A percentile compares a stretch with the other conserved stretches of the same genome.
Evolutionary conservation across 2,113 vertebrate genomes (phyloP).

Genomic region (Xiphophorus couchianus): DNA sequence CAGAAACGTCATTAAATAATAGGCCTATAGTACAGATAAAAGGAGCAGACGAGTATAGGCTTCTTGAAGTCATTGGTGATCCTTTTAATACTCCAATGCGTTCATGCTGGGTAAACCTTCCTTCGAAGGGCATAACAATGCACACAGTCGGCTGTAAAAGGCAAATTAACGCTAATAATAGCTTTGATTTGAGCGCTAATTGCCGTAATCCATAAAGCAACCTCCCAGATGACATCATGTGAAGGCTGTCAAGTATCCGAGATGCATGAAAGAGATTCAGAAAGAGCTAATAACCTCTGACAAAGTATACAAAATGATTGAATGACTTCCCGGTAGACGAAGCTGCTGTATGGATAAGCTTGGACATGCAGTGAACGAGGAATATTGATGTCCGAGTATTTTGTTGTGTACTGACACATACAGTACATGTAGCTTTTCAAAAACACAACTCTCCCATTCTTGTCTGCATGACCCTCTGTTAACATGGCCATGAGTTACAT

Average conservation of each 20-base stretch:
- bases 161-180: conserved; percentile 63
- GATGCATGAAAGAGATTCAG: conserved; percentile 50
- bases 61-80: conserved; percentile 41
- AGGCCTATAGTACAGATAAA: neutral
- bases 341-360: conserved; percentile 30
- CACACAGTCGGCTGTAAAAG: conserved; percentile 31
- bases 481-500: conserved; percentile 65
- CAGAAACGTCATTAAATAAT: neutral
- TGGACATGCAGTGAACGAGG: neutral
- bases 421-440: neutral
- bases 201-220: conserved; percentile 67
- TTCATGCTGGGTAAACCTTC: conserved; percentile 40
- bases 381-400: neutral
- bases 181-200: conserved; percentile 62
- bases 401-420: conserved; percentile 4
- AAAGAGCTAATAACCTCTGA: conserved; percentile 50
- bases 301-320: conserved; percentile 45
- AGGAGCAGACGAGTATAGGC: conserved; percentile 28
- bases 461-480: conserved; percentile 60
- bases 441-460: neutral
- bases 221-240: conserved; percentile 60
- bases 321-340: conserved; percentile 30
- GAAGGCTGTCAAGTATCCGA: conserved; percentile 54
- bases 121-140: conserved; percentile 17
- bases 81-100: conserved; percentile 16